Conservation (phyloP, 2,888 invertebrate genomes). For the Ariolimax columbianus region DNA sequence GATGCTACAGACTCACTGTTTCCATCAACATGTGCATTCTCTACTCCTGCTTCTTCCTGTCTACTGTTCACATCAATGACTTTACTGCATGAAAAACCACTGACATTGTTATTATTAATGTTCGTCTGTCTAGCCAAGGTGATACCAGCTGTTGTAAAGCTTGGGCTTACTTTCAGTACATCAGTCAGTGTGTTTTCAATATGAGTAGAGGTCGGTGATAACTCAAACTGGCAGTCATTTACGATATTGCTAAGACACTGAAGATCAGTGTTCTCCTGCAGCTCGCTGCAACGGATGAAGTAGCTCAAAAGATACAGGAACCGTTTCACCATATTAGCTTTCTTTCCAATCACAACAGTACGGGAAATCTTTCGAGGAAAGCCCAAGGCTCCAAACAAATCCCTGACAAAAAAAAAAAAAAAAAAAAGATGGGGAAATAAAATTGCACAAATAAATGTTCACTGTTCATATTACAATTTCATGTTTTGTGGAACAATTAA, state of each 20-base stretch:
- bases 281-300: slow-evolving; percentile 89
- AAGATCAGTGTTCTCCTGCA: slow-evolving; percentile 79
- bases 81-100: not conserved
- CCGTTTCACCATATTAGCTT: slow-evolving; percentile 85
- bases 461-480: too few relatives aligned
- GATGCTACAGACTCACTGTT: not conserved
- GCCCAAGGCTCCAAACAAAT: slow-evolving; percentile 91
- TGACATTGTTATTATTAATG: not conserved
- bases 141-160: not conserved
- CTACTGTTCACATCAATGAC: not conserved
- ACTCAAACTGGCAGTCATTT: slow-evolving; percentile 54
- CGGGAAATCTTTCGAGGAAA: slow-evolving; percentile 87
- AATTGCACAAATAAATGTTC: not conserved
- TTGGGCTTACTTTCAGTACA: not conserved
- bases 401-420: slow-evolving; percentile 80
- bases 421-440: not conserved
- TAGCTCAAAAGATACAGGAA: slow-evolving; percentile 89
- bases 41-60: not conserved
- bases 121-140: not conserved
- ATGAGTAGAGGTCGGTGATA: slow-evolving; percentile 59
- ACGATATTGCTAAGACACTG: slow-evolving; percentile 61
- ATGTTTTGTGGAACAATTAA: too few relatives aligned
- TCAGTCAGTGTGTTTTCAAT: slow-evolving; percentile 56
- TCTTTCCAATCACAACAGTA: slow-evolving; percentile 85
- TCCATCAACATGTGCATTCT: not conserved